Conservation (phyloP, 2,888 invertebrate species). For the Cotesia congregata region DNA sequence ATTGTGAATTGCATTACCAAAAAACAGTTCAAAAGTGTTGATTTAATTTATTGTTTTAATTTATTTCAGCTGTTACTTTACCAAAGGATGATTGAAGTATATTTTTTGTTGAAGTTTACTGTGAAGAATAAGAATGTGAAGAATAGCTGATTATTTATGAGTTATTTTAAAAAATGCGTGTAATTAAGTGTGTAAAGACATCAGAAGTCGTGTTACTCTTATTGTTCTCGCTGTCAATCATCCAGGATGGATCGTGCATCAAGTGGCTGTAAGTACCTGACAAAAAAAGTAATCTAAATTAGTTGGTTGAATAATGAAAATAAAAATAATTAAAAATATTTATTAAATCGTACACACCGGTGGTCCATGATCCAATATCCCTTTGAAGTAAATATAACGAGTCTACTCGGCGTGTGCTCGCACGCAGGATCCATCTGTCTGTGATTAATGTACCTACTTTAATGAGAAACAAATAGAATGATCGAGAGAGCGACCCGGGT, state of each 20-base stretch:
- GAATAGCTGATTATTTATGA: conserved; percentile 40
- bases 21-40: no score
- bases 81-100: neutral
- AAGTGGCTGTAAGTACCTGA: conserved; percentile 68
- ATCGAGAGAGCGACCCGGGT: conserved; percentile 25
- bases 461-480: conserved; percentile 67
- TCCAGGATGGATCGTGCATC: conserved; percentile 64
- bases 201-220: conserved; percentile 49
- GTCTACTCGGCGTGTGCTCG: conserved; percentile 37
- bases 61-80: neutral
- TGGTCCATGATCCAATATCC: conserved; percentile 8
- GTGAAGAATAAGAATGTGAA: conserved; percentile 53
- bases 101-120: neutral
- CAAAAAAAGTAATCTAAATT: neutral
- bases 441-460: conserved; percentile 66
- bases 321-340: neutral
- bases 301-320: neutral
- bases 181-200: conserved; percentile 47
- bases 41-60: no score
- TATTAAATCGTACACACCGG: conserved; percentile 10
- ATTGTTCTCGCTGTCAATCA: conserved; percentile 55
- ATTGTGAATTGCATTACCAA: no score
- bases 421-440: conserved; percentile 36
- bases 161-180: conserved; percentile 55
- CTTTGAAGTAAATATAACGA: conserved; percentile 24